Base-by-base conservation (phyloP, 2,113 vertebrate genomes). In the Hipposideros armiger region DNA sequence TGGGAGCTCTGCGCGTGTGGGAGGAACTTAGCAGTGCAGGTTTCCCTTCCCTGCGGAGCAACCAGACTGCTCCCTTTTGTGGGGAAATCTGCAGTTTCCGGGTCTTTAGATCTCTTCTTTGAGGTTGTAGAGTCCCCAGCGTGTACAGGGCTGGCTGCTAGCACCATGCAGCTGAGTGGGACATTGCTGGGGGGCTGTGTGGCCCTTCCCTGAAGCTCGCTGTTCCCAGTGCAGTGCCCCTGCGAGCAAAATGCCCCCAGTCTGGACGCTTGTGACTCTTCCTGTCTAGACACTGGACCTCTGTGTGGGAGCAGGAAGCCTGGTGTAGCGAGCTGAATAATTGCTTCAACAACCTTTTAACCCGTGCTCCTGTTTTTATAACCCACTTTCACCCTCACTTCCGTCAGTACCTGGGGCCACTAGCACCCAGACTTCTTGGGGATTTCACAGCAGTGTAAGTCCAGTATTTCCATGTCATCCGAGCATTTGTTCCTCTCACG, bases 401-500 rank as follows among this genome's bases (percentile, higher is more conserved):
- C 62, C 7, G 0, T 26, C 13, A 62, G n/a, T 0, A 20, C 56
- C 50, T 2, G 11, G 73, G 52, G 24, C 64, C 64, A 1, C 45
- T 22, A 4, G 1, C 11, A 8, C 78, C 84, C 22, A 3, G 13
- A 5, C 52, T 67, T 52, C 4, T 20, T 7, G 0, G 14, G 24
- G 20, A 20, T 13, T 30, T 26, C 45, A 1, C 11, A 19, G 50
- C 45, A 0, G 2, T 11, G 0, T 2, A 5, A 28, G 30, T 22
- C 52, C 62, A 8, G 70, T 2, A 6, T 16, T n/a, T 72, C 2
- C 20, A 20, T 0, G 0, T 1, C 3, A 14, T 22, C 30, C 8
- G 24, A 36, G 16, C 42, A 13, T 69, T 16, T 15, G 19, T 56
- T 56, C 24, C 42, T 22, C 56, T 93, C 67, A 0, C 3, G 0